phyloP scores from a whole-genome alignment of 2,113 vertebrate species.

The Nycticorax nycticorax region DNA sequence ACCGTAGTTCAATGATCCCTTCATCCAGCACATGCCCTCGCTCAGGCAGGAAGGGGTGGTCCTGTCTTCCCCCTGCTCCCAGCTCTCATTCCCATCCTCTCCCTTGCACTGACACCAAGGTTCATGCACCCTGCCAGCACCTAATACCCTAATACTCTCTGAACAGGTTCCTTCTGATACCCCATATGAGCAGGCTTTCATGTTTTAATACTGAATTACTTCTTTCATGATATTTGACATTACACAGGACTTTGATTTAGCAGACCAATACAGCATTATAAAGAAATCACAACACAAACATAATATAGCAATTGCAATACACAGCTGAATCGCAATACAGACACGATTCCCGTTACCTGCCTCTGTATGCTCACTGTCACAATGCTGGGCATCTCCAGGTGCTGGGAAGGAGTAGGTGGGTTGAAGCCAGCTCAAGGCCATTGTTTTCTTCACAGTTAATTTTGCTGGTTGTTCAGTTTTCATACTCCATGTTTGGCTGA shows the following conservation, averaged over 20 bases:
- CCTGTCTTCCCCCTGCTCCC: neutral
- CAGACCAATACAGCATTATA: neutral
- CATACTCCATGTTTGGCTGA: neutral
- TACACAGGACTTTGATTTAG: neutral
- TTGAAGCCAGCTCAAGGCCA: neutral
- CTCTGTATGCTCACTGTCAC: rapidly evolving
- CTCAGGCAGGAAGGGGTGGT: neutral
- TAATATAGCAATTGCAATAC: neutral
- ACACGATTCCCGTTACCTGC: neutral
- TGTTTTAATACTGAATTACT: neutral
- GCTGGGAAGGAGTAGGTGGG: rapidly evolving
- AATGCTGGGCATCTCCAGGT: neutral
- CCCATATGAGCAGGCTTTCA: neutral
- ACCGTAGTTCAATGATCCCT: neutral
- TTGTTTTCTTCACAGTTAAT: neutral
- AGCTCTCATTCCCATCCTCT: neutral
- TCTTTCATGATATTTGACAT: neutral
- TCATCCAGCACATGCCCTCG: neutral
- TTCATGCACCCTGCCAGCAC: neutral
- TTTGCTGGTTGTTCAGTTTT: neutral
- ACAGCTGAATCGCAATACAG: neutral
- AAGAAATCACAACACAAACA: neutral
- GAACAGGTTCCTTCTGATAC: neutral
- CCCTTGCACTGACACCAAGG: neutral
- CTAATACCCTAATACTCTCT: too few species aligned